Percentiles rank a stretch among this genome's conserved stretches.
phyloP scores from a whole-genome alignment of 2,113 vertebrate genomes.

The Daubentonia madagascariensis region DNA sequence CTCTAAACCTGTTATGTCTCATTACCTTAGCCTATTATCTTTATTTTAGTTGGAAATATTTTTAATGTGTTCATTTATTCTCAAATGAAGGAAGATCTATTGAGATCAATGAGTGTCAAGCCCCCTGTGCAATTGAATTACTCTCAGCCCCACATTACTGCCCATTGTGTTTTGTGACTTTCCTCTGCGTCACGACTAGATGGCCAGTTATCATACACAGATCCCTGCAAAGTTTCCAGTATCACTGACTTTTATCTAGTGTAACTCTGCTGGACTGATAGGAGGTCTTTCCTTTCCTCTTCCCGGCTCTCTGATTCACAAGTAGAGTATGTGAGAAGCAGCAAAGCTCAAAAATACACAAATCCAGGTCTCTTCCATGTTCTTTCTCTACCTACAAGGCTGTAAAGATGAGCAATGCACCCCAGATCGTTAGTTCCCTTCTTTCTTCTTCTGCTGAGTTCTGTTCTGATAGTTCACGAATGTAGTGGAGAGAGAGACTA shows the following conservation, averaged over 20 bases:
- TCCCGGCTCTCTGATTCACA: not conserved
- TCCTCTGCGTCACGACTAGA: not conserved
- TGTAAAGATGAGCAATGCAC: not conserved
- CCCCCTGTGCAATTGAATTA: not conserved
- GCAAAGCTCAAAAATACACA: not conserved
- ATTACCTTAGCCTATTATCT: not conserved
- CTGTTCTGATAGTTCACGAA: not conserved
- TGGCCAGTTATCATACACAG: not conserved
- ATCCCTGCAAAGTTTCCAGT: no score
- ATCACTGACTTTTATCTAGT: not conserved
- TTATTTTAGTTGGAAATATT: not conserved
- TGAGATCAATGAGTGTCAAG: not conserved
- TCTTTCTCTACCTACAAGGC: not conserved
- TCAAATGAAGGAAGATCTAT: not conserved
- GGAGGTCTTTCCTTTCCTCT: not conserved
- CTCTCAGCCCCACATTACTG: not conserved
- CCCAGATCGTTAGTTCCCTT: not conserved
- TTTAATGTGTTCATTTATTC: not conserved
- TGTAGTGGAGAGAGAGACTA: fast-evolving
- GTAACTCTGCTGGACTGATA: not conserved
- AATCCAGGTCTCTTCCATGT: not conserved
- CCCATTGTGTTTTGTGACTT: not conserved
- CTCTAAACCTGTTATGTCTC: not conserved
- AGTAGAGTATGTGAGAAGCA: not conserved
- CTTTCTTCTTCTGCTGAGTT: not conserved